Evolutionary conservation across 2,797 vertebrate species (phyloP).

Genomic region (Cyclura pinguis): DNA sequence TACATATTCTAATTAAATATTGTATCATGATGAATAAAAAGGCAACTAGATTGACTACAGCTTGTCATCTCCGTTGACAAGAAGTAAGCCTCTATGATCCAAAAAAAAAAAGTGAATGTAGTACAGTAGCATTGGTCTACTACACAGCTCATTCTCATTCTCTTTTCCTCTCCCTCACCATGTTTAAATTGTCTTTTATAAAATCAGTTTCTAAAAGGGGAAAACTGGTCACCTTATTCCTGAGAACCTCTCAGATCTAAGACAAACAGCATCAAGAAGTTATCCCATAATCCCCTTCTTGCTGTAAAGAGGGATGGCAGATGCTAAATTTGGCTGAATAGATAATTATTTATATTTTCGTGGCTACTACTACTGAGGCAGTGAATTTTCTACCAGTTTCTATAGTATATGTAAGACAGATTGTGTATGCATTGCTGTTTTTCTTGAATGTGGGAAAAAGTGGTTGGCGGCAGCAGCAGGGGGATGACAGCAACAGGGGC

Average conservation of each 20-base stretch:
- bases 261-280: not conserved
- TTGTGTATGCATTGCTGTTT: not conserved
- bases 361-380: not conserved
- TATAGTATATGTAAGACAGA: not conserved
- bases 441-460: not conserved
- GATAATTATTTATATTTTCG: not conserved
- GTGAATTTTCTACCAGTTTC: not conserved
- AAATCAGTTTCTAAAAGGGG: not conserved
- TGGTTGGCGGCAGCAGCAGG: not conserved
- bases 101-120: not conserved
- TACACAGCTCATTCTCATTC: not conserved
- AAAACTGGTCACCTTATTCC: not conserved
- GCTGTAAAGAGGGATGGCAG: not conserved
- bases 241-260: not conserved
- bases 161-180: not conserved
- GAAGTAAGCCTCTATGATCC: conserved; percentile 15
- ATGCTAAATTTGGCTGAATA: not conserved
- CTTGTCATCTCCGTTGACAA: not conserved
- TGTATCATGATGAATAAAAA: conserved; percentile 36
- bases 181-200: not conserved
- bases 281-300: not conserved
- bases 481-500: not conserved
- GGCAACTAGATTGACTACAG: not conserved
- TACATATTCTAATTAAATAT: not conserved
- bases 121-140: not conserved